These are phyloP conservation scores for Apostichopus japonicus DNA, from an alignment of 35 echinoderm and acorn worm genomes.

Conservation along the genomic window DNA sequence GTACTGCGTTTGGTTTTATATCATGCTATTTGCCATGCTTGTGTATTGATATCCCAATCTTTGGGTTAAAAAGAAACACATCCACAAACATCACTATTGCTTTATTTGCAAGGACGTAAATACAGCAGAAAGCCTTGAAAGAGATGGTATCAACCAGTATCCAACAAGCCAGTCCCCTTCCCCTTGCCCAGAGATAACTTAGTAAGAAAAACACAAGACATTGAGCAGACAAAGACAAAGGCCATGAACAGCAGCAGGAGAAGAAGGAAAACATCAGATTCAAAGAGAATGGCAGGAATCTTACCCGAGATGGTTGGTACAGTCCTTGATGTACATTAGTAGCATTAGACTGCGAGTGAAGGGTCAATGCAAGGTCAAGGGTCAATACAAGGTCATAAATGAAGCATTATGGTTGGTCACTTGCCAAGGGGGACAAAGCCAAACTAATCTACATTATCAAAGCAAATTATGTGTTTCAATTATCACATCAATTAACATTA, in stretches of 20 bases:
- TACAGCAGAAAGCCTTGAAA: too few species aligned
- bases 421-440: not conserved
- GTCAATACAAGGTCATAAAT: not conserved
- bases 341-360: conserved; percentile 42
- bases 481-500: not conserved
- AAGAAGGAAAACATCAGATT: not conserved
- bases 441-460: not conserved
- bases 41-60: too few species aligned
- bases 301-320: conserved; percentile 48
- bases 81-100: too few species aligned
- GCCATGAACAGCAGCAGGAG: not conserved
- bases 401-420: not conserved
- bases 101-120: too few species aligned
- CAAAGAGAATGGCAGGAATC: not conserved
- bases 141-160: too few species aligned
- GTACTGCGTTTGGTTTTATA: too few species aligned
- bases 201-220: too few species aligned
- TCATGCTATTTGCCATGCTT: too few species aligned
- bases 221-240: too few species aligned
- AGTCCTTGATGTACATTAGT: conserved; percentile 36
- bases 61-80: too few species aligned
- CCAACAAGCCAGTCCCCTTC: too few species aligned
- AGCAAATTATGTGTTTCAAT: not conserved
- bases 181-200: too few species aligned
- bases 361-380: conserved; percentile 33